A percentile compares a stretch with the other conserved stretches of the same genome.
phyloP scores from a whole-genome alignment of 2,888 invertebrate species.

The Drosophila nigricruria region DNA sequence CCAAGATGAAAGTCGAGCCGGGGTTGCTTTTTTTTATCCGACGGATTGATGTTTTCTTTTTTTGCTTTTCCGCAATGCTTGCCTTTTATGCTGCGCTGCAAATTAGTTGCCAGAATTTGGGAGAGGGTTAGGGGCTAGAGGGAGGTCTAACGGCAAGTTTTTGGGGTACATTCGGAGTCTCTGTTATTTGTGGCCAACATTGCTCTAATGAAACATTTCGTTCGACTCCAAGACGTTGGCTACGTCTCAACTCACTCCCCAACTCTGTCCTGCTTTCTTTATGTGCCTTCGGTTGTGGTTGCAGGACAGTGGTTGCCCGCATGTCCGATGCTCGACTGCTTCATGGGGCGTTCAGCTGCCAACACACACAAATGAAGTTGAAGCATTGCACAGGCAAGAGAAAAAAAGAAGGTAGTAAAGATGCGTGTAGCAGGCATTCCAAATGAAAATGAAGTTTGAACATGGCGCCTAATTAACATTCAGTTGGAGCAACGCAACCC shows the following conservation, averaged over 20 bases:
- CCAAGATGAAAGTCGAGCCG: constrained; percentile 62
- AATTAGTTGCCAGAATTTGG: constrained; percentile 63
- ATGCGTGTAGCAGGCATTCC: constrained; percentile 14
- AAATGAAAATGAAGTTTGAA: constrained; percentile 55
- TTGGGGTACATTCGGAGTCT: constrained; percentile 31
- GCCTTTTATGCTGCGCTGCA: constrained; percentile 71
- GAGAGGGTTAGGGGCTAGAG: neutral
- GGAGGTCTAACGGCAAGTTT: constrained; percentile 5
- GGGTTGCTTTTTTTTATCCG: constrained; percentile 40
- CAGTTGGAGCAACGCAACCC: constrained; percentile 2
- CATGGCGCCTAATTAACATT: constrained; percentile 53
- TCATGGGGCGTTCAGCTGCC: constrained; percentile 16
- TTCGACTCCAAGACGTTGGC: constrained; percentile 61
- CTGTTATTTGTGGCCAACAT: constrained; percentile 69
- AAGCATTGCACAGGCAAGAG: constrained; percentile 23
- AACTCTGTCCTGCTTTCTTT: constrained; percentile 20
- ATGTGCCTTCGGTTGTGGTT: constrained; percentile 57
- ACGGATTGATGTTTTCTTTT: constrained; percentile 36
- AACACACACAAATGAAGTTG: constrained; percentile 56
- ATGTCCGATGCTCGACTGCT: constrained; percentile 4
- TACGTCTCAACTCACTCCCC: constrained; percentile 25
- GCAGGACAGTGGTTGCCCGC: constrained; percentile 64
- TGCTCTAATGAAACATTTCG: constrained; percentile 79
- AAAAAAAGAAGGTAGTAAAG: neutral
- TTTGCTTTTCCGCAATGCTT: constrained; percentile 49